These are phyloP conservation scores for Fregata magnificens DNA, from an alignment of 2,113 vertebrate genomes.

Conservation along the genomic window DNA sequence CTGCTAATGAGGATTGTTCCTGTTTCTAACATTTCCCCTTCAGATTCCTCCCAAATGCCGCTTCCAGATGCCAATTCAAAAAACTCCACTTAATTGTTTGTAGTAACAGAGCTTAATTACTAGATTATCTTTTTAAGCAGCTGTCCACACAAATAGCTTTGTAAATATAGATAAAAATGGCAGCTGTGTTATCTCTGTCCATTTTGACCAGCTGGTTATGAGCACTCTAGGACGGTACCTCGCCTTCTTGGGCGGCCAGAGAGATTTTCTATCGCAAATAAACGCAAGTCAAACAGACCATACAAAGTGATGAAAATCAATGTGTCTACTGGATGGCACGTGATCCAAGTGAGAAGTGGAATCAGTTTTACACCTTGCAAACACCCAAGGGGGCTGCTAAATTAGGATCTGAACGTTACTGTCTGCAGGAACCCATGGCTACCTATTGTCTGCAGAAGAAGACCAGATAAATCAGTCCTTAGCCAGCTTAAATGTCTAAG, in stretches of 20 bases:
- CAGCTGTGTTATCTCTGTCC: neutral
- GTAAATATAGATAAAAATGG: neutral
- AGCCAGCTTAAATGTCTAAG: neutral
- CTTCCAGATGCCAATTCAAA: neutral
- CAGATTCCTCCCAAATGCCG: neutral
- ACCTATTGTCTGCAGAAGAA: neutral
- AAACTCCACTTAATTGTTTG: neutral
- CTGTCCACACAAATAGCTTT: neutral
- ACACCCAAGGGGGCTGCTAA: neutral
- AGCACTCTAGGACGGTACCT: neutral
- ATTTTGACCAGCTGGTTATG: neutral
- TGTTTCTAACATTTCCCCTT: neutral
- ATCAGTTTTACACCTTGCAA: neutral
- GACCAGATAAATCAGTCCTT: neutral
- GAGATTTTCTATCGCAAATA: neutral
- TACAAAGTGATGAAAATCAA: neutral
- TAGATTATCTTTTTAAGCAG: neutral
- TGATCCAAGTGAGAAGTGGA: neutral
- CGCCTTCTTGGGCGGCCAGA: neutral
- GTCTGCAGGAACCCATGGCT: neutral
- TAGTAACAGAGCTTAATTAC: neutral
- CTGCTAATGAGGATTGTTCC: neutral
- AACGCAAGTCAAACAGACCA: neutral
- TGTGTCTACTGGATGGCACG: neutral
- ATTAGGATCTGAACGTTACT: neutral